Percentiles rank a stretch among this genome's conserved stretches.
These are phyloP conservation scores for Acanthiza pusilla DNA, from an alignment of 2,797 vertebrate genomes.

Conservation along the genomic window DNA sequence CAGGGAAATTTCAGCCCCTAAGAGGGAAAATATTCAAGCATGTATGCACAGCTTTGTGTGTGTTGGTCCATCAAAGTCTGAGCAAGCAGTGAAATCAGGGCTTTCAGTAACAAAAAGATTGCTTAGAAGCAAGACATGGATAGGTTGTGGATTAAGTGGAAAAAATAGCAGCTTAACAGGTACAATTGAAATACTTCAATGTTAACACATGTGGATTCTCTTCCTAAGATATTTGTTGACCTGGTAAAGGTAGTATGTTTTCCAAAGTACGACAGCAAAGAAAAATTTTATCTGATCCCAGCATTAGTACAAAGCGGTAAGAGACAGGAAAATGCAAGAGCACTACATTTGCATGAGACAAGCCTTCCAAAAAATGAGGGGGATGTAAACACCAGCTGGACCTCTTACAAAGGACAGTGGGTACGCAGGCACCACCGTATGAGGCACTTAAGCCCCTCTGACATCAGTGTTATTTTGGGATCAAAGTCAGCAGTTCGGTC, in stretches of 20 bases:
- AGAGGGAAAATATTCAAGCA: not conserved
- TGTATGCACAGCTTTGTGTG: accelerated
- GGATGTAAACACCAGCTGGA: not conserved
- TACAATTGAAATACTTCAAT: not conserved
- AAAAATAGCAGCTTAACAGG: not conserved
- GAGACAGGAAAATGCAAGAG: not conserved
- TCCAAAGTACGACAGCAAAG: not conserved
- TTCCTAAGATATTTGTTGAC: not conserved
- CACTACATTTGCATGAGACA: not conserved
- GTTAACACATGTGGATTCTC: not conserved
- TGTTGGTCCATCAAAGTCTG: not conserved
- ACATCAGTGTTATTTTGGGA: not conserved
- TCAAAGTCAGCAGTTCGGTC: not conserved
- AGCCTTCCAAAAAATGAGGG: not conserved
- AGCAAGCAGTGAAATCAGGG: not conserved
- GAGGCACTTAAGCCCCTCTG: not conserved
- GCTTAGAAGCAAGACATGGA: not conserved
- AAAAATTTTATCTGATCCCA: not conserved
- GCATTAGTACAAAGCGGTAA: not conserved
- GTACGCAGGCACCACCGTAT: not conserved
- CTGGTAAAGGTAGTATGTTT: not conserved
- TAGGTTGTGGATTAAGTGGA: not conserved
- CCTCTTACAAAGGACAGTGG: not conserved
- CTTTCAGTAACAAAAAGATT: not conserved
- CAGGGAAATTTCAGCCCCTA: not conserved